A percentile compares a stretch with the other conserved stretches of the same genome.
phyloP scores from a whole-genome alignment of 1,140 invertebrate genomes.

The Neelides sp. region DNA sequence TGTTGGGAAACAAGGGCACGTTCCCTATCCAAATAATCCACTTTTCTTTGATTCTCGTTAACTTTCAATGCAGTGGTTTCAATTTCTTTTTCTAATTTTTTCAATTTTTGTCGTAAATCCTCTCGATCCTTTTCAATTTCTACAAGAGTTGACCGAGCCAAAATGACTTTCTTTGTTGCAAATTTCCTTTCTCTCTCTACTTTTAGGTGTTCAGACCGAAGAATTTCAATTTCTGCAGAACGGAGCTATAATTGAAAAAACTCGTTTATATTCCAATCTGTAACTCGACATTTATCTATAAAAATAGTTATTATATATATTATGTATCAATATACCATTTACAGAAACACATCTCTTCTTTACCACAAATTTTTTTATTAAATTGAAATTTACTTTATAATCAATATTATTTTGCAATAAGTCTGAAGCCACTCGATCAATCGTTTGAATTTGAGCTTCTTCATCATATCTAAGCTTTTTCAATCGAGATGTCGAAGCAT shows the following conservation, averaged over 20 bases:
- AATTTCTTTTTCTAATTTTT: slow-evolving; percentile 16
- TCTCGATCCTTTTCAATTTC: slow-evolving; percentile 15
- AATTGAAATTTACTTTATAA: too few relatives aligned
- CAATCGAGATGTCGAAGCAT: too few relatives aligned
- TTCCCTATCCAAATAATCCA: slow-evolving; percentile 20
- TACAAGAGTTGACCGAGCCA: not conserved
- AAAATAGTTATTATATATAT: too few relatives aligned
- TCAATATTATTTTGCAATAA: too few relatives aligned
- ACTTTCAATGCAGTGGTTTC: slow-evolving; percentile 17
- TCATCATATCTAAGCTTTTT: too few relatives aligned
- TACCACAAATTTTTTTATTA: too few relatives aligned
- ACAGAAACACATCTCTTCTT: too few relatives aligned
- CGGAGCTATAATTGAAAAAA: not conserved
- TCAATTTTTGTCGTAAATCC: slow-evolving; percentile 9
- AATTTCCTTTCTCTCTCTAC: slow-evolving; percentile 1
- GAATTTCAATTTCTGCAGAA: slow-evolving; percentile 6
- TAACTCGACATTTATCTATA: not conserved
- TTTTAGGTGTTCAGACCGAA: slow-evolving; percentile 10
- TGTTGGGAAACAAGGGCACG: slow-evolving; percentile 16
- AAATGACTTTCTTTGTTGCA: not conserved
- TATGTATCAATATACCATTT: too few relatives aligned
- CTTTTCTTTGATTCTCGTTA: slow-evolving; percentile 16
- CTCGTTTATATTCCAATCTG: slow-evolving; percentile 3
- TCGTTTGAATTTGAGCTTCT: too few relatives aligned
- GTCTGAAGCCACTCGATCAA: too few relatives aligned